A percentile compares a stretch with the other conserved stretches of the same genome.
Conservation (phyloP, 53 echinoderm and acorn worm genomes). For the Echinarachnius parma region DNA sequence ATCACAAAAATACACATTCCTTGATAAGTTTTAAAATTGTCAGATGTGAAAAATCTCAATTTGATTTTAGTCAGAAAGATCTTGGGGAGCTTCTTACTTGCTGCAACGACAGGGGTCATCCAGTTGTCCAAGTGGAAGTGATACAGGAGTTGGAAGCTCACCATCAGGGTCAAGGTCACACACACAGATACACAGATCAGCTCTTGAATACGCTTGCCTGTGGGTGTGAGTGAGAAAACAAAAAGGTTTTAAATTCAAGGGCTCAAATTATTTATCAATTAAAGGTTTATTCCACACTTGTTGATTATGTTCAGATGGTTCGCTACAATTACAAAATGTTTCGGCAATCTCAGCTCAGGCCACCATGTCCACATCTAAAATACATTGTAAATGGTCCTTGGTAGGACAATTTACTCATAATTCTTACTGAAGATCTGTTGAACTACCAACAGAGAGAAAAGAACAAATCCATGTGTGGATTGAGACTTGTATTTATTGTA, state of each 20-base stretch:
- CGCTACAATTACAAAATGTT: background rate
- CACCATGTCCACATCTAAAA: background rate
- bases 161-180: slow-evolving; percentile 49
- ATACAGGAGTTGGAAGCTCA: slow-evolving; percentile 45
- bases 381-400: too few relatives aligned
- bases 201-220: slow-evolving; percentile 90
- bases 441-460: too few relatives aligned
- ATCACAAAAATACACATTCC: too few relatives aligned
- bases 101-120: slow-evolving; percentile 61
- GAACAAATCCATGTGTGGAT: too few relatives aligned
- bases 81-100: slow-evolving; percentile 83
- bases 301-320: background rate
- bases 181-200: slow-evolving; percentile 64
- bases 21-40: too few relatives aligned
- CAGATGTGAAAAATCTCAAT: too few relatives aligned
- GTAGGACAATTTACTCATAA: too few relatives aligned
- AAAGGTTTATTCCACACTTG: background rate
- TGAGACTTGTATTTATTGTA: too few relatives aligned
- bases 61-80: too few relatives aligned
- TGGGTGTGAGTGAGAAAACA: background rate
- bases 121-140: slow-evolving; percentile 73
- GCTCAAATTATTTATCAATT: background rate
- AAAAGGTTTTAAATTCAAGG: background rate
- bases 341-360: background rate
- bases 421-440: too few relatives aligned